These are phyloP conservation scores for Nasonia oneida DNA, from an alignment of 2,888 invertebrate genomes.

Conservation along the genomic window DNA sequence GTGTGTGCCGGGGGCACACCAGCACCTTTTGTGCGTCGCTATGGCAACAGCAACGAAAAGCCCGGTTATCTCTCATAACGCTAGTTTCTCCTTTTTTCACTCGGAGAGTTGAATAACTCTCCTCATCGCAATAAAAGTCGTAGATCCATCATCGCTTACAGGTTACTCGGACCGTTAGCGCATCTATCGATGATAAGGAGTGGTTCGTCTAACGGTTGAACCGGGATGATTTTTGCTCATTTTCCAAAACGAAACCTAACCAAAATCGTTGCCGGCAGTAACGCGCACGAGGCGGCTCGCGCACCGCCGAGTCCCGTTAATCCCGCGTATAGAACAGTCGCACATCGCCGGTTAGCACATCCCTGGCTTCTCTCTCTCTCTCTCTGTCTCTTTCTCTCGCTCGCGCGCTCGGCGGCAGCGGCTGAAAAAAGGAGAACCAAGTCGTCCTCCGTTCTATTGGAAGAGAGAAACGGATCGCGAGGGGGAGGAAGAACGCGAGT, in stretches of 20 bases:
- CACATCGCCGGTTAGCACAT: neutral
- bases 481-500: slow-evolving; percentile 57
- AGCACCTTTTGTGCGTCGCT: slow-evolving; percentile 56
- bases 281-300: neutral
- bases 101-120: neutral
- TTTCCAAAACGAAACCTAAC: neutral
- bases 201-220: neutral
- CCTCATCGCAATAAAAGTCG: neutral
- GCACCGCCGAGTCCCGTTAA: neutral
- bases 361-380: neutral
- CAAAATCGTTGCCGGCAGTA: neutral
- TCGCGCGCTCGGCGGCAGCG: neutral
- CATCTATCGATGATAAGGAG: neutral
- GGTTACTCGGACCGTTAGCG: neutral
- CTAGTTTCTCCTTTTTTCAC: neutral
- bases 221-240: neutral
- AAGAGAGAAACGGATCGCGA: neutral
- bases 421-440: neutral
- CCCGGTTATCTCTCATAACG: slow-evolving; percentile 1
- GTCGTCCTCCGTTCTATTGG: slow-evolving; percentile 2
- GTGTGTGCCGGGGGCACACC: slow-evolving; percentile 9
- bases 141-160: neutral
- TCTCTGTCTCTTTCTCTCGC: neutral
- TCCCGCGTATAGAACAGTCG: neutral
- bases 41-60: slow-evolving; percentile 56